Conservation (phyloP, 2,888 invertebrate species). For the Branchellion lobata region DNA sequence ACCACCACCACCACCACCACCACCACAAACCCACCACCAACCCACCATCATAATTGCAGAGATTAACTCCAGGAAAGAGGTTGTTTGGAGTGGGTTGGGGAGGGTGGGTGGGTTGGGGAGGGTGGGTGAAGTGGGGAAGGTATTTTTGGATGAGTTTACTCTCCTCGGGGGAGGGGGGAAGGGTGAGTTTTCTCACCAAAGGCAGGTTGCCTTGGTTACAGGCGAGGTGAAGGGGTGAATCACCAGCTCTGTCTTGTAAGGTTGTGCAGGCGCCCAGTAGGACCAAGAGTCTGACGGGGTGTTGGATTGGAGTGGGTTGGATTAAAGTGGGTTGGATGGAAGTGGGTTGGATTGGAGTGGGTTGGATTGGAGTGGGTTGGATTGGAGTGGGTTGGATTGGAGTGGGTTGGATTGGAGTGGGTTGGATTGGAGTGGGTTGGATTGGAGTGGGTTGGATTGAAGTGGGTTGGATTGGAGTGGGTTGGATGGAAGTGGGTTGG, state of each 20-base stretch:
- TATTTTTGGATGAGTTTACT: background rate
- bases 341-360: background rate
- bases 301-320: background rate
- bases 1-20: too few species aligned
- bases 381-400: too few species aligned
- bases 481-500: too few species aligned
- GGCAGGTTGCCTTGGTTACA: background rate
- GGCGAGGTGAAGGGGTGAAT: constrained; percentile 34
- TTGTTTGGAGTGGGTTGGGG: too few species aligned
- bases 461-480: too few species aligned
- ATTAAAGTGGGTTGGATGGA: background rate
- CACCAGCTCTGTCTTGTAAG: constrained; percentile 27
- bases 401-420: too few species aligned
- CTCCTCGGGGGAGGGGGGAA: background rate
- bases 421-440: too few species aligned
- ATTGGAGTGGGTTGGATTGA: too few species aligned
- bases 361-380: background rate
- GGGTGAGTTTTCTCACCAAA: background rate
- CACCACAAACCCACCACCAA: constrained; percentile 32
- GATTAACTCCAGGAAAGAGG: too few species aligned
- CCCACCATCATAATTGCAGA: background rate
- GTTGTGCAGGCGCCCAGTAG: constrained; percentile 12
- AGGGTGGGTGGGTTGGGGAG: background rate
- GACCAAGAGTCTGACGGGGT: background rate
- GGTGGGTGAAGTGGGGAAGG: background rate